phyloP scores from a whole-genome alignment of 1,140 invertebrate genomes.

The Orussus abietinus region DNA sequence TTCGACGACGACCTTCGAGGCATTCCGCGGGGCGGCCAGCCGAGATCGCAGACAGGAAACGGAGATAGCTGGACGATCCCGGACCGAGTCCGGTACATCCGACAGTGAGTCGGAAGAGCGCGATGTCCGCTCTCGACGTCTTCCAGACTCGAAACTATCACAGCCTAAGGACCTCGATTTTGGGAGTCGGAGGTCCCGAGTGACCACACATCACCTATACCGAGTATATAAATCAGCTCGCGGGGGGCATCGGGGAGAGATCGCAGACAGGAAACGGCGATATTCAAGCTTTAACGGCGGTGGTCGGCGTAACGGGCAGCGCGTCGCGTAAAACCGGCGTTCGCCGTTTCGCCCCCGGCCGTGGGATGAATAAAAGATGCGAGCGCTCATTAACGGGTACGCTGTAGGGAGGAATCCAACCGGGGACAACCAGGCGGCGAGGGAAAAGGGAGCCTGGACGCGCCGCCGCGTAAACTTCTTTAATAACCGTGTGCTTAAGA shows the following conservation, averaged over 20 bases:
- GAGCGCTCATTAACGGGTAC: conserved; percentile 2
- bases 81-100: conserved; percentile 16
- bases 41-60: conserved; percentile 17
- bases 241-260: conserved; percentile 15
- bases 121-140: too few species aligned
- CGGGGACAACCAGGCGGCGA: conserved; percentile 19
- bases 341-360: conserved; percentile 25
- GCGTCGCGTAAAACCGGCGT: conserved; percentile 22
- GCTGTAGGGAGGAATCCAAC: conserved; percentile 17
- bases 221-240: conserved; percentile 2
- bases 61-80: conserved; percentile 20
- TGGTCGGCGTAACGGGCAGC: conserved; percentile 9
- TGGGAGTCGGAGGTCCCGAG: too few species aligned
- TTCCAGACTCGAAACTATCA: conserved; percentile 29
- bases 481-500: too few species aligned
- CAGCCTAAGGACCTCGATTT: background rate
- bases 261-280: conserved; percentile 36
- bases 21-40: conserved; percentile 6
- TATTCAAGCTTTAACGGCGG: conserved; percentile 16
- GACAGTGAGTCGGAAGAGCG: conserved; percentile 31
- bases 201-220: too few species aligned
- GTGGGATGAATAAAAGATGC: conserved; percentile 40
- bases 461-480: too few species aligned
- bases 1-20: background rate
- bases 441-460: conserved; percentile 1